Conservation (phyloP, 2,113 vertebrate species). For the Saccopteryx leptura region DNA sequence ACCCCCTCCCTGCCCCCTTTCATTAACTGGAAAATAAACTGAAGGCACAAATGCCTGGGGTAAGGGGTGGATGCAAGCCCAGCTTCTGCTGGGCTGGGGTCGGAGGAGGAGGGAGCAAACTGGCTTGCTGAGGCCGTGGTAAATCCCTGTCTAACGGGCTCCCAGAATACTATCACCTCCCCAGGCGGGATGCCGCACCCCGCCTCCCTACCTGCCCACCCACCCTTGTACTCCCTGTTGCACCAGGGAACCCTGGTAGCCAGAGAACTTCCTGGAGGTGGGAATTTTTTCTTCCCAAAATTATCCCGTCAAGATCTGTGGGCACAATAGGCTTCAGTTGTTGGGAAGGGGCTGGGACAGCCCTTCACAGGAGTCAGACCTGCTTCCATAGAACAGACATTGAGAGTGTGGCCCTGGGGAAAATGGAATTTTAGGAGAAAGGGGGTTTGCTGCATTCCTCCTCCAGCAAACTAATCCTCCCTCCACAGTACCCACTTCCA, state of each 20-base stretch:
- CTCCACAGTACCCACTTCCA: not conserved
- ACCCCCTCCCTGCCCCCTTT: not conserved
- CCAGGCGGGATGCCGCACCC: not conserved
- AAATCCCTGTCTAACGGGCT: not conserved
- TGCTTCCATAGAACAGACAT: not conserved
- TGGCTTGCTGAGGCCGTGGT: not conserved
- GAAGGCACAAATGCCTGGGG: conserved; percentile 42
- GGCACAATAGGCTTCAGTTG: conserved; percentile 59
- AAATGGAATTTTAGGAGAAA: not conserved
- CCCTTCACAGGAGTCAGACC: not conserved
- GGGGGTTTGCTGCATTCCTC: not conserved
- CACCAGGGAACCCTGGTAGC: not conserved
- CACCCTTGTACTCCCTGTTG: not conserved
- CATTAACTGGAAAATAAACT: conserved; percentile 71
- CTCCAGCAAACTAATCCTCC: fast-evolving
- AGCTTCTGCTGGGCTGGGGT: not conserved
- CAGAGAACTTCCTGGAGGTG: not conserved
- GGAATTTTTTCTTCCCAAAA: not conserved
- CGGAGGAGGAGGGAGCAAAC: not conserved
- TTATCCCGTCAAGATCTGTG: not conserved
- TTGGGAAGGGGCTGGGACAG: not conserved
- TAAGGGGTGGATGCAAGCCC: not conserved
- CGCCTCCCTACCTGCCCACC: too few species aligned
- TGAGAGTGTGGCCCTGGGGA: not conserved
- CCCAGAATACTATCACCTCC: not conserved